Base-by-base conservation (phyloP, 2,113 vertebrate species). In the Phylloscopus trochilus region DNA sequence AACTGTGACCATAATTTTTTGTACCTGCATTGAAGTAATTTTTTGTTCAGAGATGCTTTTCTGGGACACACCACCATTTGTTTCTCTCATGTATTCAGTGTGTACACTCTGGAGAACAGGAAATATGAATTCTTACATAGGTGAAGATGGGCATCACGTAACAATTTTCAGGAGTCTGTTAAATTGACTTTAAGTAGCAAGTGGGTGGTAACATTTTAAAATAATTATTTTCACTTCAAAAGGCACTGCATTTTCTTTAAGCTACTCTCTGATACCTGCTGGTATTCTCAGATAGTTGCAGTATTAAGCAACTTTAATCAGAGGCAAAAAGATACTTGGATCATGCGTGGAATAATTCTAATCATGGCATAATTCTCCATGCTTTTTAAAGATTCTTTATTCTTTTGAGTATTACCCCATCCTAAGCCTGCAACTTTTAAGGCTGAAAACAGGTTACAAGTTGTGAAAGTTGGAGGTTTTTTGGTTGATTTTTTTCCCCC, bases 1-100 rank as follows among this genome's bases (percentile, higher is more conserved):
- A 93, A 83, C 94, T 96, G 93, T 97, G 93, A 96, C 94, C 96
- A 97, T 96, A 96, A 95, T 95, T 96, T 96, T 96, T 93, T 92
- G 79, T 87, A 94, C 95, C 93, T 84, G 41, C 83, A 93, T 96
- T 96, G 75, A 95, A 87, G 62, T 76, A 0, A 35, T 47, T 91
- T 96, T 96, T 83, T 83, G 59, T 93, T 97, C 58, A 27, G 69
- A 94, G 58, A 89, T 62, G 31, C 19, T 96, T 94, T 94, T 78
- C 75, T 94, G 79, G 66, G 56, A 55, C 79, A 55, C 79, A 89
- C 93, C 80, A 82, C 90, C 60, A 31, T 95, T 90, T 96, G 84
- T 95, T 93, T 78, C 62, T 84, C 15, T 37, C 46, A 28, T 21
- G 14, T 64, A 26, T 90, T 89, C 69, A 67, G n/a, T 72, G 75